Conservation (phyloP, 2,888 invertebrate species). For the Cheilosia urbana region DNA sequence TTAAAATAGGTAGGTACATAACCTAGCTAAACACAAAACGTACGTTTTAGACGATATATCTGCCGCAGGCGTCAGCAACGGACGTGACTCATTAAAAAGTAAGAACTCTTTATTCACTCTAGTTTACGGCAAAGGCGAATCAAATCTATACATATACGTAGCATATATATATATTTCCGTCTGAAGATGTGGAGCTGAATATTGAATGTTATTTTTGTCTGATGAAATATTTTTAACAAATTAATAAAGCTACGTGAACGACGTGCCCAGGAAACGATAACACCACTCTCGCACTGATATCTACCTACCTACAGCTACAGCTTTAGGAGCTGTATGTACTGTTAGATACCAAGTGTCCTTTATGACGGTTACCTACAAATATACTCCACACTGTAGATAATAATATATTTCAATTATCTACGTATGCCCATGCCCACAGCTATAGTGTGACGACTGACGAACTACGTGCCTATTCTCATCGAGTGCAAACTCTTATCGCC, state of each 20-base stretch:
- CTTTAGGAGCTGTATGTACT: not conserved
- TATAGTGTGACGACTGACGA: not conserved
- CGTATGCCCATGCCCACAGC: too few relatives aligned
- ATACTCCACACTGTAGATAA: not conserved
- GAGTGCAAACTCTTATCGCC: slow-evolving; percentile 38
- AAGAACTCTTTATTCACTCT: not conserved
- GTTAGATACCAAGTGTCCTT: not conserved
- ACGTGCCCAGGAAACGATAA: slow-evolving; percentile 23
- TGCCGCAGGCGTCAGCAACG: not conserved
- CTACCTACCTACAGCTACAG: too few relatives aligned
- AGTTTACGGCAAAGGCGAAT: slow-evolving; percentile 19
- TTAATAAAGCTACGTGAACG: slow-evolving; percentile 28
- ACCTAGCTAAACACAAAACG: not conserved
- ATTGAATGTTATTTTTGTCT: slow-evolving; percentile 15
- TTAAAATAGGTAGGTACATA: not conserved
- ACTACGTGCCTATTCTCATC: slow-evolving; percentile 55
- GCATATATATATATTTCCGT: not conserved
- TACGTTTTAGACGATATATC: not conserved
- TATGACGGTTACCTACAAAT: not conserved
- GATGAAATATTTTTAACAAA: slow-evolving; percentile 17
- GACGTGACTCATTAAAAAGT: slow-evolving; percentile 15
- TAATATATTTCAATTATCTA: not conserved
- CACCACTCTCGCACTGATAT: not conserved
- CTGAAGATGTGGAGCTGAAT: slow-evolving; percentile 19
- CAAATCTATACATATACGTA: not conserved